Evolutionary conservation across 2,797 vertebrate species (phyloP).

Genomic region (Oreochromis grahami): DNA sequence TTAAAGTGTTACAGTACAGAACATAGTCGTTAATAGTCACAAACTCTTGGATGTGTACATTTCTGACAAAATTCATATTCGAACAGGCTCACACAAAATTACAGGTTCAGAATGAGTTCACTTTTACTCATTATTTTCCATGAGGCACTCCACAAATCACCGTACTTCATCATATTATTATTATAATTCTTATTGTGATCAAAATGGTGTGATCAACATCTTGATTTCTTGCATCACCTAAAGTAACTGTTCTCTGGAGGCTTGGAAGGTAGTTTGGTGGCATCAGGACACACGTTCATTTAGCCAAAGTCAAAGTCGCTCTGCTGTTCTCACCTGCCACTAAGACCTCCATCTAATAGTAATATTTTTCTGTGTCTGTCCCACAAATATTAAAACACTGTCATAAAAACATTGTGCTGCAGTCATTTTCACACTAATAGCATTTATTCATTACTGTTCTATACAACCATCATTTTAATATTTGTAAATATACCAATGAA

Average conservation of each 20-base stretch:
- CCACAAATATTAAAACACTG: not conserved
- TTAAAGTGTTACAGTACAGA: not conserved
- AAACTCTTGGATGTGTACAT: not conserved
- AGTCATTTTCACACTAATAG: not conserved
- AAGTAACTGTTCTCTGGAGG: not conserved
- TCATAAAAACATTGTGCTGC: not conserved
- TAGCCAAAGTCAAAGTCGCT: not conserved
- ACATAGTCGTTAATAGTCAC: not conserved
- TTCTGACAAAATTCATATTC: not conserved
- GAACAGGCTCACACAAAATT: not conserved
- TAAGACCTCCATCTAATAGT: rapidly evolving
- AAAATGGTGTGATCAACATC: not conserved
- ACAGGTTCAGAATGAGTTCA: rapidly evolving
- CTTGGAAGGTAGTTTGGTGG: not conserved
- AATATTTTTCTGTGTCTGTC: not conserved
- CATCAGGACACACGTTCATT: not conserved
- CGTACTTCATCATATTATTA: not conserved
- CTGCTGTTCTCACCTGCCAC: rapidly evolving
- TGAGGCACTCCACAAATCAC: not conserved
- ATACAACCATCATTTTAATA: too few relatives aligned
- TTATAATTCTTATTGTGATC: not conserved
- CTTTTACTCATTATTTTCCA: not conserved
- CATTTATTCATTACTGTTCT: rapidly evolving
- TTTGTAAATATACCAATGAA: rapidly evolving
- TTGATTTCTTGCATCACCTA: not conserved